Percentiles rank a stretch among this genome's conserved stretches.
These are phyloP conservation scores for Lithophane semibrunnea DNA, from an alignment of 2,888 invertebrate species.

Conservation along the genomic window DNA sequence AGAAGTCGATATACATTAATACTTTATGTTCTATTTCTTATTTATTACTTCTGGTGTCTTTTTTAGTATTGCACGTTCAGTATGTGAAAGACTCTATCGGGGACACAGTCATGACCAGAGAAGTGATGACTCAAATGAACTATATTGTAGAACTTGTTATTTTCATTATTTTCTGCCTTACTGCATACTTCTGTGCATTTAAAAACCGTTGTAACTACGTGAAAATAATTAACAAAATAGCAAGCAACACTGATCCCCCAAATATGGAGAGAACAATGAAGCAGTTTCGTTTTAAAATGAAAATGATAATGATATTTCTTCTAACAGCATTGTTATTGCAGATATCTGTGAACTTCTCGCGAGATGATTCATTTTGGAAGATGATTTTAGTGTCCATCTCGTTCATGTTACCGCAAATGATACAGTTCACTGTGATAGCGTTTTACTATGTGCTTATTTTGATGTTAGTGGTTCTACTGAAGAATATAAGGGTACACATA, in stretches of 20 bases:
- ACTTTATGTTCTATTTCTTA: constrained; percentile 73
- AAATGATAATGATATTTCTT: constrained; percentile 66
- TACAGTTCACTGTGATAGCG: constrained; percentile 77
- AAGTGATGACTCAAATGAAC: constrained; percentile 79
- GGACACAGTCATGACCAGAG: constrained; percentile 72
- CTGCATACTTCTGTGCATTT: constrained; percentile 76
- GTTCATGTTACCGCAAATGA: constrained; percentile 79
- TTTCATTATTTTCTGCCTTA: constrained; percentile 69
- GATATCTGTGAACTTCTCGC: constrained; percentile 75
- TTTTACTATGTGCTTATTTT: constrained; percentile 78
- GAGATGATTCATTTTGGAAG: constrained; percentile 78
- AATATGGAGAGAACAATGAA: constrained; percentile 66
- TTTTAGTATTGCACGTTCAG: constrained; percentile 74
- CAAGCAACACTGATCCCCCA: constrained; percentile 69
- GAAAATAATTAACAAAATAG: constrained; percentile 76
- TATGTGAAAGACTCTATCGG: constrained; percentile 71
- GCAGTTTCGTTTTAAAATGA: constrained; percentile 72
- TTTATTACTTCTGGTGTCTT: constrained; percentile 70
- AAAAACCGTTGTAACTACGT: constrained; percentile 75
- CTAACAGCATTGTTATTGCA: constrained; percentile 69
- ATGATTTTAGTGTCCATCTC: constrained; percentile 76
- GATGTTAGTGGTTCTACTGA: constrained; percentile 74
- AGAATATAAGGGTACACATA: constrained; percentile 73
- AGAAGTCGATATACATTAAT: constrained; percentile 80
- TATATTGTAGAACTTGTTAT: constrained; percentile 78